Percentiles rank a stretch among this genome's conserved stretches.
phyloP scores from a whole-genome alignment of 2,888 invertebrate genomes.

The Chaitophorus viminalis region DNA sequence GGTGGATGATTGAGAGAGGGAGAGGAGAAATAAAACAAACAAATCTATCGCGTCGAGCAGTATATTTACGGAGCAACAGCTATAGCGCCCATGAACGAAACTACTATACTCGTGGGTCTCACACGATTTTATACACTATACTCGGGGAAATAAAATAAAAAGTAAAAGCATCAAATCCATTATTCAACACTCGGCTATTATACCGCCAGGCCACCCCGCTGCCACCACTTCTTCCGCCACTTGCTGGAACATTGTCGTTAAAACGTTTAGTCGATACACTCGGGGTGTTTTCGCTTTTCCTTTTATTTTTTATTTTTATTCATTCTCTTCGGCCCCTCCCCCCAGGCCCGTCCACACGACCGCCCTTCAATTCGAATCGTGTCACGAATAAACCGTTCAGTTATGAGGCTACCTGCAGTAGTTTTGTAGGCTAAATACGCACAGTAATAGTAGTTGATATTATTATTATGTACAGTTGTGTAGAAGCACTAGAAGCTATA shows the following conservation, averaged over 20 bases:
- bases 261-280: slow-evolving; percentile 11
- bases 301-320: not conserved
- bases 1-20: not conserved
- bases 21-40: not conserved
- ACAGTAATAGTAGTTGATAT: too few relatives aligned
- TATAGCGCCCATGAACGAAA: not conserved
- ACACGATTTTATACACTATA: not conserved
- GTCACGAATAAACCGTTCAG: too few relatives aligned
- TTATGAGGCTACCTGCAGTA: too few relatives aligned
- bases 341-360: too few relatives aligned
- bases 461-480: too few relatives aligned
- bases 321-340: not conserved
- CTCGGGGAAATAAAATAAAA: not conserved
- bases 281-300: not conserved
- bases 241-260: too few relatives aligned
- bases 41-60: not conserved
- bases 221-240: too few relatives aligned
- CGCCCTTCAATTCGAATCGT: too few relatives aligned
- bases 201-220: too few relatives aligned
- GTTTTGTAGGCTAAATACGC: too few relatives aligned
- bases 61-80: not conserved
- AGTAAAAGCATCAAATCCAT: slow-evolving; percentile 14
- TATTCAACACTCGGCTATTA: slow-evolving; percentile 3
- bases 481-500: too few relatives aligned
- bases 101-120: not conserved